phyloP scores from a whole-genome alignment of 1,140 invertebrate species.

The Zaprionus tsacasi region DNA sequence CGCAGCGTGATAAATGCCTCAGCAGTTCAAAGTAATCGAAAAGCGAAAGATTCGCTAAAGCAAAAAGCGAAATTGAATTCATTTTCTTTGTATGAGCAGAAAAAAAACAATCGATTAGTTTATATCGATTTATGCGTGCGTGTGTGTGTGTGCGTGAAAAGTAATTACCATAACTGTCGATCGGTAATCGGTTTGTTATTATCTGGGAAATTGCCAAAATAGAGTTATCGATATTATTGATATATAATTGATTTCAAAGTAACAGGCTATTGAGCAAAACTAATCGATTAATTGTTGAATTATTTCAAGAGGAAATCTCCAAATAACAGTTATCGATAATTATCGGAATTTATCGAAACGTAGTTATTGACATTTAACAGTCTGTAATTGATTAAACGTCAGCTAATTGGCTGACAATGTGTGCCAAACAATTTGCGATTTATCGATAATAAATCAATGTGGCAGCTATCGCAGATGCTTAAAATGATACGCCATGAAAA shows the following conservation, averaged over 20 bases:
- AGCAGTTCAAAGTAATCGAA: slow-evolving; percentile 18
- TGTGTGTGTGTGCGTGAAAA: neutral
- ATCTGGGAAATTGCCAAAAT: neutral
- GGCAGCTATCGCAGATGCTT: slow-evolving; percentile 14
- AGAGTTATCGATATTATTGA: slow-evolving; percentile 18
- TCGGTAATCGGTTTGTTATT: neutral
- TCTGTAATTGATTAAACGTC: neutral
- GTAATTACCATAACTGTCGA: slow-evolving; percentile 1
- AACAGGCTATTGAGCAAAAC: neutral
- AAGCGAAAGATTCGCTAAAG: slow-evolving; percentile 8
- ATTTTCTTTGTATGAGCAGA: slow-evolving; percentile 16
- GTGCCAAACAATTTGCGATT: slow-evolving; percentile 18
- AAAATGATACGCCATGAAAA: slow-evolving; percentile 27
- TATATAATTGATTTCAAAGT: neutral
- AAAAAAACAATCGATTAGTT: slow-evolving; percentile 46
- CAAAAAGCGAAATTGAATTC: slow-evolving; percentile 48
- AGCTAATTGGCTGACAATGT: slow-evolving; percentile 4
- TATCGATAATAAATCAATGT: slow-evolving; percentile 36
- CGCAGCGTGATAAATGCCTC: neutral
- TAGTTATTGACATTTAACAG: neutral
- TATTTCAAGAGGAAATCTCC: neutral
- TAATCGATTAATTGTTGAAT: neutral
- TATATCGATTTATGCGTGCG: slow-evolving; percentile 36
- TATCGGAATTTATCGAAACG: neutral
- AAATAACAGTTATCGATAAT: neutral